Evolutionary conservation across 1,140 invertebrate genomes (phyloP).

Genomic region (Drosophila ogumai): DNA sequence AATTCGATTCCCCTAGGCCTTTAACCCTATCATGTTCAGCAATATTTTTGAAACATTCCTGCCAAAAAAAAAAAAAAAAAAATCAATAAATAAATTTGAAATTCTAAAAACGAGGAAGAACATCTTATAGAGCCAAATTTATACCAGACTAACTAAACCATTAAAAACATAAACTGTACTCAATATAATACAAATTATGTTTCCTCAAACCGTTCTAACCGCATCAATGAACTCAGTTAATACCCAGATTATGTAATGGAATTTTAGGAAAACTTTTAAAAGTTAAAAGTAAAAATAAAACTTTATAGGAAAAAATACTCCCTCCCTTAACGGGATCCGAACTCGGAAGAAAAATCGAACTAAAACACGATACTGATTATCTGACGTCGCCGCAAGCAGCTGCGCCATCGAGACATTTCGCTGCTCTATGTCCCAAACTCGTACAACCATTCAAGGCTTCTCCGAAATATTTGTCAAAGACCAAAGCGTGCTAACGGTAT

Average conservation of each 20-base stretch:
- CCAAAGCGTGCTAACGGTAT: background rate
- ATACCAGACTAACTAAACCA: no score
- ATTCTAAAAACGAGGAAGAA: background rate
- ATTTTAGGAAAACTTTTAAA: background rate
- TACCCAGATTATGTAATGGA: fast-evolving
- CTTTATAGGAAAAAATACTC: background rate
- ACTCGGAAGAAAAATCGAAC: slow-evolving; percentile 9
- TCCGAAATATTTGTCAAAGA: background rate
- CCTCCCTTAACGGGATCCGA: background rate
- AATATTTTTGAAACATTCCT: background rate
- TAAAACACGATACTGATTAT: background rate
- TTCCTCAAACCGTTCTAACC: background rate
- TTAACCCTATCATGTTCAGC: background rate
- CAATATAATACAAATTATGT: background rate
- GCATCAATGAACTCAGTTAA: no score
- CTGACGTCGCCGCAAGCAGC: slow-evolving; percentile 14
- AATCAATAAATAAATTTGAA: no score
- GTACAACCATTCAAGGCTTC: background rate
- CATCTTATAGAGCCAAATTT: no score
- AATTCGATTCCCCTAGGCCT: background rate
- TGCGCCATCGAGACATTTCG: slow-evolving; percentile 18
- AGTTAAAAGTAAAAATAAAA: slow-evolving; percentile 3
- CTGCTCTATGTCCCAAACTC: slow-evolving; percentile 6
- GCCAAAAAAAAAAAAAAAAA: no score
- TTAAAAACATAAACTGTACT: no score